Base-by-base conservation (phyloP, 2,797 vertebrate genomes). In the Graptemys geographica region DNA sequence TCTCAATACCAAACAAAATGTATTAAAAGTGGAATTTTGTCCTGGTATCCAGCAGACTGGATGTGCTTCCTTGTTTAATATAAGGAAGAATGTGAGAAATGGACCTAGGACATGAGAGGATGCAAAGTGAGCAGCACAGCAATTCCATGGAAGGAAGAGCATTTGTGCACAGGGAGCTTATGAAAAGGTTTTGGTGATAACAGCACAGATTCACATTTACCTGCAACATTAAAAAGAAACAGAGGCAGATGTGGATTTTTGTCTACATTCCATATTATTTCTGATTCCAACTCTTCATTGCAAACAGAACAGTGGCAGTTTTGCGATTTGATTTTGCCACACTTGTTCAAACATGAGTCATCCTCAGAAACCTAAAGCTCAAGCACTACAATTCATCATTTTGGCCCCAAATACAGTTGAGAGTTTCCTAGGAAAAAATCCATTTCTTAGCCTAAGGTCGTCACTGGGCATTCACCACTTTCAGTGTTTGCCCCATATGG, bases 251-350 rank as follows among this genome's bases (percentile, higher is more conserved):
- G 78, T 94, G 62, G 37, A n/a, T 18, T 49, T 51, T 93, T 90
- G 80, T 95, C 87, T 96, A 87, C 15, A 83, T 65, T 96, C 90
- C 1, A 0, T 89, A 83, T 57, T 89, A 89, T 85, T 96, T 94
- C 90, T 69, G 37, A 92, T 81, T 91, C 79, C 41, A 90, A 13
- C 78, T 93, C 83, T 65, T 95, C 82, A 93, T 56, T 81, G 95
- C 47, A 96, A 96, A 95, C 1, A 90, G 57, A 95, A 76, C 53
- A 84, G 83, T 81, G 87, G 87, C 87, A 96, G 90, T 80, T 91
- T 69, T 59, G 78, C 84, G 81, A 87, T 2, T 21, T 25, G 89
- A 79, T 84, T 94, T n/a, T 52, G 51, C 69, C 81, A 88, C 79
- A 86, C 62, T 88, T 91, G 84, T 88, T 88, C 47, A 86, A 55